phyloP scores from a whole-genome alignment of 2,113 vertebrate genomes.

The Onychorhynchus coronatus region DNA sequence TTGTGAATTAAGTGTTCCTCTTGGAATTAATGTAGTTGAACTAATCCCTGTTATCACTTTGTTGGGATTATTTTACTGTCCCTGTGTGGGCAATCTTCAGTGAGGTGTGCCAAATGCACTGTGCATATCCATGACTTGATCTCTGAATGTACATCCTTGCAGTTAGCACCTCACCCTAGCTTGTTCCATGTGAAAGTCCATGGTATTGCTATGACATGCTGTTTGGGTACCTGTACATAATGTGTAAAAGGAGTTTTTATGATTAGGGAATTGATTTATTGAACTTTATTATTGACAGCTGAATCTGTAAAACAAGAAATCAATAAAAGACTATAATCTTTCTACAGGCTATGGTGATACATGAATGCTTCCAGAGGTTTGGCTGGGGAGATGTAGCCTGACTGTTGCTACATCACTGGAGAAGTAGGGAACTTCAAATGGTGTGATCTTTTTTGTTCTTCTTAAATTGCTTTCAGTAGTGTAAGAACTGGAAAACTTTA shows the following conservation, averaged over 20 bases:
- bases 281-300: slow-evolving; percentile 76
- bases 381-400: neutral
- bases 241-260: slow-evolving; percentile 79
- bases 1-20: slow-evolving; percentile 16
- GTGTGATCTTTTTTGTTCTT: neutral
- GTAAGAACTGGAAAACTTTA: neutral
- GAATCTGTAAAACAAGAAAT: slow-evolving; percentile 69
- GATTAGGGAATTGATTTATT: slow-evolving; percentile 71
- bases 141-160: slow-evolving; percentile 68
- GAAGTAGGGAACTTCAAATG: neutral
- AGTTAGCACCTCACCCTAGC: neutral
- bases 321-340: slow-evolving; percentile 77
- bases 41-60: neutral
- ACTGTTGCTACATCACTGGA: rapidly evolving
- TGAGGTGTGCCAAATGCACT: slow-evolving; percentile 77
- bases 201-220: slow-evolving; percentile 59
- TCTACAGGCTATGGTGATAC: slow-evolving; percentile 69
- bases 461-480: neutral
- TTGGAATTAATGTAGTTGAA: slow-evolving; percentile 33
- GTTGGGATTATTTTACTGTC: slow-evolving; percentile 31
- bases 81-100: slow-evolving; percentile 10
- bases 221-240: slow-evolving; percentile 76
- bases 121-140: slow-evolving; percentile 50
- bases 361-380: slow-evolving; percentile 1
- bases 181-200: slow-evolving; percentile 37